A percentile compares a stretch with the other conserved stretches of the same genome.
These are phyloP conservation scores for Atherinosoma microstoma DNA, from an alignment of 2,797 vertebrate genomes.

Conservation along the genomic window DNA sequence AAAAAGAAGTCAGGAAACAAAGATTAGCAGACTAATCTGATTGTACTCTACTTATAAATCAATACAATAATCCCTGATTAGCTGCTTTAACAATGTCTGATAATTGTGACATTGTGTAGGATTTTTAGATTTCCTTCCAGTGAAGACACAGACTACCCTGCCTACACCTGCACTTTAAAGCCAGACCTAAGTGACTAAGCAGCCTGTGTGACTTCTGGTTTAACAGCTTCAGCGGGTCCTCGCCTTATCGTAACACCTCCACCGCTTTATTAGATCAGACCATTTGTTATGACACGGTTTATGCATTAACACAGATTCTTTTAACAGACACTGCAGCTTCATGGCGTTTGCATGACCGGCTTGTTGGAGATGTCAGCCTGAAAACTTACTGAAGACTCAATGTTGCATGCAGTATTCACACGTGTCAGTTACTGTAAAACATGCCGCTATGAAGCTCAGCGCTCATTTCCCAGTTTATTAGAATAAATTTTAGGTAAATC, in stretches of 20 bases:
- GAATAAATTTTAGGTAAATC: background rate
- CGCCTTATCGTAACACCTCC: constrained; percentile 51
- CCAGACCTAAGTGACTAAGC: constrained; percentile 55
- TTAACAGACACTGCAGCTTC: constrained; percentile 42
- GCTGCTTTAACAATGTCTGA: background rate
- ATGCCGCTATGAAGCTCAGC: background rate
- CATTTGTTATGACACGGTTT: constrained; percentile 51
- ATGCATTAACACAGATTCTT: constrained; percentile 58
- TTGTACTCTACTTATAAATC: background rate
- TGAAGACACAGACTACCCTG: background rate
- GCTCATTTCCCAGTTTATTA: background rate
- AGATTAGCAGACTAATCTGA: background rate
- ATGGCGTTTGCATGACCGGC: constrained; percentile 7
- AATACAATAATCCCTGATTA: constrained; percentile 18
- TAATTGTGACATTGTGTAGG: background rate
- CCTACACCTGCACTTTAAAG: constrained; percentile 55
- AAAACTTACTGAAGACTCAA: background rate
- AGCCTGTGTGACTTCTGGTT: constrained; percentile 49
- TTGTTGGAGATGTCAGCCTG: background rate
- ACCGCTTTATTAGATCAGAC: constrained; percentile 55
- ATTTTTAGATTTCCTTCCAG: too few species aligned
- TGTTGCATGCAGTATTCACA: background rate
- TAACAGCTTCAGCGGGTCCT: constrained; percentile 56
- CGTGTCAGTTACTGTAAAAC: background rate
- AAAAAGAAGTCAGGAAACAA: constrained; percentile 28